Evolutionary conservation across 2,888 invertebrate species (phyloP), one percentile per base, ranked within the genome.

Genomic region (Phengaris arion): DNA sequence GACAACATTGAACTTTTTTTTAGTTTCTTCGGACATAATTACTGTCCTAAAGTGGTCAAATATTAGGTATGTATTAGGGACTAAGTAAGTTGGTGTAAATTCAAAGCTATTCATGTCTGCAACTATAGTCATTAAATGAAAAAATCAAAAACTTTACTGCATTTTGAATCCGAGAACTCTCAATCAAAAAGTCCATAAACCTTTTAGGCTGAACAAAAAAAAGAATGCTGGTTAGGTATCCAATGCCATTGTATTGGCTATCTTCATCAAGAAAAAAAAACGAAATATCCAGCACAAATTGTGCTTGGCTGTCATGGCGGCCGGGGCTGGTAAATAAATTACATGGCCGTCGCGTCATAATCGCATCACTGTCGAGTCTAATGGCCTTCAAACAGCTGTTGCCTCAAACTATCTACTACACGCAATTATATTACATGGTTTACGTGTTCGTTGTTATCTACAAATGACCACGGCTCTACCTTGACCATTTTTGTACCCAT

Each of bases 291-390:
- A 13, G n/a, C 68, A 13, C 68, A 46, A 68, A 59, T 10, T 22
- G 22, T 22, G 48, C 48, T 52, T 12, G 52, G 10, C 59, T 69
- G 69, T 69, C 51, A 70, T 52, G 70, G 70, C 70, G 15, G 70
- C n/a, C 35, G 4, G 5, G 68, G 52, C 22, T 7, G 52, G 70
- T 52, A 70, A 70, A 70, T 70, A 70, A 70, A 70, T 70, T 52
- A 70, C 13, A 52, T 46, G 48, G 48, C 9, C n/a, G 48, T 48
- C 69, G 69, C 15, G 12, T 9, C 52, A 15, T 70, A 70, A 70
- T 70, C 52, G 70, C 70, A 70, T 70, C 70, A 70, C 15, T 52
- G 70, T 70, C 70, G 51, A 69, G 48, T 52, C 70, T 70, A 70
- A 70, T 70, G 70, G 70, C 48, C 52, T 51, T 22, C 51, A 69